A percentile compares a stretch with the other conserved stretches of the same genome.
Evolutionary conservation across 2,797 vertebrate genomes (phyloP).

Genomic region (Euthynnus affinis): DNA sequence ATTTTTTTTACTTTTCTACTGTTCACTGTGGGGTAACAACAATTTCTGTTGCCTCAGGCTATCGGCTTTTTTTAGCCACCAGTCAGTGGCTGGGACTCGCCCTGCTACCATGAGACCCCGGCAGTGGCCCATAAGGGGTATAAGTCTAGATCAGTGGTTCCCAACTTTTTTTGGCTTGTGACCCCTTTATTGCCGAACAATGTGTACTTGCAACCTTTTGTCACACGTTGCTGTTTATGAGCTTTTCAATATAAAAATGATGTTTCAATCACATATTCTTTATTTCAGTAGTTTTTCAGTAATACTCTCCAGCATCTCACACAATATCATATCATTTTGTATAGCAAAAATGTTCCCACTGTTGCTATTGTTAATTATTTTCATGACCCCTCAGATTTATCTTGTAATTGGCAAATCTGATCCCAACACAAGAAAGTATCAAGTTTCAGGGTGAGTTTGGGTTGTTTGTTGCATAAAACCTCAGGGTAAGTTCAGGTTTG

Average conservation of each 20-base stretch:
- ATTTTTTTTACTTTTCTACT: background rate
- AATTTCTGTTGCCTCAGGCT: background rate
- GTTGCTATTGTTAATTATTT: too few species aligned
- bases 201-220: too few species aligned
- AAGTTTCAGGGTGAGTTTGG: background rate
- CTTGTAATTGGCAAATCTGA: background rate
- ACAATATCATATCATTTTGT: too few species aligned
- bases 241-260: background rate
- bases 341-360: too few species aligned
- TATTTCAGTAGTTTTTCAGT: background rate
- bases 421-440: background rate
- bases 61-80: background rate
- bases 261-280: background rate
- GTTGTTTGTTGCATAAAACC: background rate
- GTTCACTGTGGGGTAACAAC: background rate
- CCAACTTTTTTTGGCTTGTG: too few species aligned
- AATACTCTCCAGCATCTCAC: too few species aligned
- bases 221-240: background rate
- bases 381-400: background rate
- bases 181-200: too few species aligned
- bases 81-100: background rate
- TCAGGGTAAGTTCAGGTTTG: background rate
- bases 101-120: too few species aligned
- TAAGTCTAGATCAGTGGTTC: too few species aligned
- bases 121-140: too few species aligned